These are phyloP conservation scores for Anoura caudifer DNA, from an alignment of 2,113 vertebrate species.

Conservation along the genomic window DNA sequence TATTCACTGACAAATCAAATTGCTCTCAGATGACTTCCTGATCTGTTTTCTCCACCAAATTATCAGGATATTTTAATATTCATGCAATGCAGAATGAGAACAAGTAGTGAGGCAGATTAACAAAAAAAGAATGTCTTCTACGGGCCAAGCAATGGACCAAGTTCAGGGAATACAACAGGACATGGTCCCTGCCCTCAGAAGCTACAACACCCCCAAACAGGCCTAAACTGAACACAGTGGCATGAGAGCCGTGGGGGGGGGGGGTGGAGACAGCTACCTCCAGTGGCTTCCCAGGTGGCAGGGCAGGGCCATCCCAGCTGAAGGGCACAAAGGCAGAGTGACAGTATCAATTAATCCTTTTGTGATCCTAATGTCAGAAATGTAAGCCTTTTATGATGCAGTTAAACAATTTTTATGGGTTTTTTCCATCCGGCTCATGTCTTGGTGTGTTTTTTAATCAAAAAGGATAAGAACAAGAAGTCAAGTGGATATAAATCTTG, in stretches of 20 bases:
- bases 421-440: conserved; percentile 70
- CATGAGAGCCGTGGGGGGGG: not conserved
- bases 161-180: not conserved
- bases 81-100: not conserved
- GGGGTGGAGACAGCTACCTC: not conserved
- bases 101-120: not conserved
- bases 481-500: conserved; percentile 62
- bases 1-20: not conserved
- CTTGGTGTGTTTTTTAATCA: conserved; percentile 75
- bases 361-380: conserved; percentile 70
- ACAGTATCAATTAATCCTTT: conserved; percentile 64
- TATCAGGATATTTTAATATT: not conserved
- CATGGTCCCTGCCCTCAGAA: too few relatives aligned
- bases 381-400: conserved; percentile 71
- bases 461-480: conserved; percentile 71
- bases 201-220: rapidly evolving
- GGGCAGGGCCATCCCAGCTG: not conserved
- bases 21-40: not conserved
- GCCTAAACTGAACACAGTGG: not conserved
- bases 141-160: not conserved
- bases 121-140: not conserved
- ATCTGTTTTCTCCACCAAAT: not conserved
- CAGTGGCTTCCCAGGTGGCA: not conserved
- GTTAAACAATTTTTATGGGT: conserved; percentile 72
- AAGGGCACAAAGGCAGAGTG: conserved; percentile 27